Conservation (phyloP, 2,113 vertebrate genomes). For the Sphaerodactylus townsendi region DNA sequence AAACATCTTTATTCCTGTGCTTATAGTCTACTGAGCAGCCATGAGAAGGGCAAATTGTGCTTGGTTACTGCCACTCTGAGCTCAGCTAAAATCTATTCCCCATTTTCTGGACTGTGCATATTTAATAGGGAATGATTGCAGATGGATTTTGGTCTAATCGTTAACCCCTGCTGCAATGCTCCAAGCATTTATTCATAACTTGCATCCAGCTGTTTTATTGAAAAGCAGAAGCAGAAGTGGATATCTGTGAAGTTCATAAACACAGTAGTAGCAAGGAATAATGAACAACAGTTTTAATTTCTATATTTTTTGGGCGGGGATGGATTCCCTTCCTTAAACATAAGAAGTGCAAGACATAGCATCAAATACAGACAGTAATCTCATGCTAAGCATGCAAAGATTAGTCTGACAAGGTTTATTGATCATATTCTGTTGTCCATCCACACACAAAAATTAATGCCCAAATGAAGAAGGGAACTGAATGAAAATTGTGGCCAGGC, state of each 20-base stretch:
- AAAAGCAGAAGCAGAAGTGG: constrained; percentile 39
- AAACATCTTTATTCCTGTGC: not conserved
- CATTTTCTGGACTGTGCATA: not conserved
- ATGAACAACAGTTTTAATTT: constrained; percentile 25
- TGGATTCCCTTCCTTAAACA: not conserved
- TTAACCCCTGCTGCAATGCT: constrained; percentile 10
- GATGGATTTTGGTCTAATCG: constrained; percentile 18
- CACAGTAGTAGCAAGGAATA: not conserved
- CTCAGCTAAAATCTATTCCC: not conserved
- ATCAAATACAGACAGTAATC: not conserved
- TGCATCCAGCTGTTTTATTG: constrained; percentile 19
- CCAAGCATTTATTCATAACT: constrained; percentile 7
- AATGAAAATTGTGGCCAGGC: not conserved
- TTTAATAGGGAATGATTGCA: not conserved
- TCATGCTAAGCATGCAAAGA: not conserved
- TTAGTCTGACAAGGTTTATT: not conserved
- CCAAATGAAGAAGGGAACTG: not conserved
- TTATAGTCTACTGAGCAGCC: not conserved
- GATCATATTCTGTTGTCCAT: not conserved
- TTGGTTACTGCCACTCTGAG: not conserved
- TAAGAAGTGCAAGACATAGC: not conserved
- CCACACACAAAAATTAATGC: not conserved
- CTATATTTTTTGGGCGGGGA: not conserved
- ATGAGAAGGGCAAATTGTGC: constrained; percentile 8
- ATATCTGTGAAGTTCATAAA: constrained; percentile 37